Evolutionary conservation across 2,888 invertebrate species (phyloP), one percentile per base, ranked within the genome.

Genomic region (Masnerella sp.): DNA sequence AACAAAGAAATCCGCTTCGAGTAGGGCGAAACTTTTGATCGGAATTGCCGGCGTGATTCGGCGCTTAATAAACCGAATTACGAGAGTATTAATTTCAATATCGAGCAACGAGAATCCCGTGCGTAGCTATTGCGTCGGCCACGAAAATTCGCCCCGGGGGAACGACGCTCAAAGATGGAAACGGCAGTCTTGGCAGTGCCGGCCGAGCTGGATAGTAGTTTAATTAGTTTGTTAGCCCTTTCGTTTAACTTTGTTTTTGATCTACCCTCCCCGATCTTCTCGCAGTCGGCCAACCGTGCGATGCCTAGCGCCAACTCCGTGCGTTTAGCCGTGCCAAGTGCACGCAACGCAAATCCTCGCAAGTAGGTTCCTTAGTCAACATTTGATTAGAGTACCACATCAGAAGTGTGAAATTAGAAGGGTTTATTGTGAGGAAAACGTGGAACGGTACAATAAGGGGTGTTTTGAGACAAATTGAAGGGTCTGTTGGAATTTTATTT

Each of bases 161-260:
- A 51, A 38, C 36, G 34, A 18, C 42, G 52, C 30, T 59, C n/a
- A 20, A 68, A 71, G 71, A 67, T 59, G 62, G 47, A 42, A 68
- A 51, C 36, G 14, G 54, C 38, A 30, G 15, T 20, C 65, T 47
- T 45, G 34, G 43, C 38, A 22, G 17, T 9, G 20, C 1, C 30
- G 40, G 65, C 40, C 40, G 28, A 59, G 51, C 67, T 51, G 58
- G 62, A 68, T 71, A 68, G 71, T 68, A 68, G 71, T 71, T 75
- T 75, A 75, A 75, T 75, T 75, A 75, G 71, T 75, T 71, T 71
- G 75, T 71, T 71, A 71, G 64, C 65, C 75, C 71, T 75, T 71
- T 68, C 75, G 69, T 71, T 75, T 68, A 71, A 75, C 71, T 75
- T 72, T 64, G 75, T 72, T 71, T 75, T 69, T 68, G 47, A 68